phyloP scores from a whole-genome alignment of 2,888 invertebrate species.

The Aproaerema taeniolella region DNA sequence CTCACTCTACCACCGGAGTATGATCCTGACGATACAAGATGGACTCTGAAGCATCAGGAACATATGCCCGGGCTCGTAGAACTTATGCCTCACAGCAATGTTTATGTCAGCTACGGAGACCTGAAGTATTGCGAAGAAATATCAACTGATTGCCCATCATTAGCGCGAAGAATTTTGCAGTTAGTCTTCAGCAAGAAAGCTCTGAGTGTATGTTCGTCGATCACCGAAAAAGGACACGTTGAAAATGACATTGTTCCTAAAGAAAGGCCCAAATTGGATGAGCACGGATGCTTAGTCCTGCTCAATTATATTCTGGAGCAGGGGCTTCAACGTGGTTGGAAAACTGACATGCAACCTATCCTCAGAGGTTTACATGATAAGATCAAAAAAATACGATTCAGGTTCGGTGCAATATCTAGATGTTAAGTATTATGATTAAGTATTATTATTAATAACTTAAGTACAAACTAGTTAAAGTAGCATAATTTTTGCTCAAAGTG shows the following conservation, averaged over 20 bases:
- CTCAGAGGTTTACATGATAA: slow-evolving; percentile 10
- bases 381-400: slow-evolving; percentile 12
- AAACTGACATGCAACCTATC: slow-evolving; percentile 5
- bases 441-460: not conserved
- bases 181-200: slow-evolving; percentile 14
- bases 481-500: no score
- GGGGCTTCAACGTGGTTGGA: slow-evolving; percentile 3
- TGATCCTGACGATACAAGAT: slow-evolving; percentile 7
- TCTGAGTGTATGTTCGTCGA: slow-evolving; percentile 16
- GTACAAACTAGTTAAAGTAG: not conserved
- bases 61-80: slow-evolving; percentile 1
- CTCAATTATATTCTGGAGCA: not conserved
- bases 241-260: slow-evolving; percentile 8
- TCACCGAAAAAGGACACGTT: slow-evolving; percentile 11
- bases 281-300: slow-evolving; percentile 11
- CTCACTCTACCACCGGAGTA: slow-evolving; percentile 8
- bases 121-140: slow-evolving; percentile 10
- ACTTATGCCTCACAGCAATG: slow-evolving; percentile 4
- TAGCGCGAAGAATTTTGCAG: slow-evolving; percentile 14
- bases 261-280: slow-evolving; percentile 14
- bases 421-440: not conserved
- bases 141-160: slow-evolving; percentile 15
- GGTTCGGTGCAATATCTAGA: slow-evolving; percentile 6
- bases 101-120: not conserved
- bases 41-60: slow-evolving; percentile 7